These are phyloP conservation scores for Tanypteryx hageni DNA, from an alignment of 2,888 invertebrate genomes.

Conservation along the genomic window DNA sequence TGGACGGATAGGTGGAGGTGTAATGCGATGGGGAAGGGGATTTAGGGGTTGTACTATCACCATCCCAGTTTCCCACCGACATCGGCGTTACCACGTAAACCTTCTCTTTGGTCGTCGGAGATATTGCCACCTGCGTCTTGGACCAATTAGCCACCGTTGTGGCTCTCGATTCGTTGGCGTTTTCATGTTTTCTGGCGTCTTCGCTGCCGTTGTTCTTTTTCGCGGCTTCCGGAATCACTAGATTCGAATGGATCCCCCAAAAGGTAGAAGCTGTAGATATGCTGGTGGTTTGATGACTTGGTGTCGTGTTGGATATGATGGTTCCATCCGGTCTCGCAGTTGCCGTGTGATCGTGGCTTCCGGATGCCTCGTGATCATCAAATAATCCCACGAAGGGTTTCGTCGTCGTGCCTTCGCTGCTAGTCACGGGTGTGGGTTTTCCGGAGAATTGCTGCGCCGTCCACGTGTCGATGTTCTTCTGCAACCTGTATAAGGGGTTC, in stretches of 20 bases:
- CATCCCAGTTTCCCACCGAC: slow-evolving; percentile 69
- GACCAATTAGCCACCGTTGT: slow-evolving; percentile 81
- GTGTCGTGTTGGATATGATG: slow-evolving; percentile 68
- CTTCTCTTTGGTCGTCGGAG: slow-evolving; percentile 87
- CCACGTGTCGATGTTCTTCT: slow-evolving; percentile 91
- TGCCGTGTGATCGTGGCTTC: slow-evolving; percentile 75
- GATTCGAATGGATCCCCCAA: slow-evolving; percentile 66
- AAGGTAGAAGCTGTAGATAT: background rate
- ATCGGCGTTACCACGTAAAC: slow-evolving; percentile 90
- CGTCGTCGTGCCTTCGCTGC: slow-evolving; percentile 16
- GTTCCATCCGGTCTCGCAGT: slow-evolving; percentile 70
- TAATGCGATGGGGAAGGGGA: background rate
- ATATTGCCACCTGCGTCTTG: slow-evolving; percentile 83
- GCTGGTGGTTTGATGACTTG: slow-evolving; percentile 71
- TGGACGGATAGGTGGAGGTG: background rate
- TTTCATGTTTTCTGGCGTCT: slow-evolving; percentile 65
- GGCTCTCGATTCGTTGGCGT: slow-evolving; percentile 69
- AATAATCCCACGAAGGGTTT: slow-evolving; percentile 73
- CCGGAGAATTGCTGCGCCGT: slow-evolving; percentile 85
- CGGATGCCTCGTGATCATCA: slow-evolving; percentile 77
- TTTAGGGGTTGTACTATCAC: slow-evolving; percentile 67
- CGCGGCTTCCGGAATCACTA: slow-evolving; percentile 65
- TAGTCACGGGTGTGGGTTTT: background rate
- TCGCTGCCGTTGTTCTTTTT: slow-evolving; percentile 59
- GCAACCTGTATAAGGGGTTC: slow-evolving; percentile 82